Evolutionary conservation across 2,888 invertebrate genomes (phyloP).

Genomic region (Drosophila borealis): DNA sequence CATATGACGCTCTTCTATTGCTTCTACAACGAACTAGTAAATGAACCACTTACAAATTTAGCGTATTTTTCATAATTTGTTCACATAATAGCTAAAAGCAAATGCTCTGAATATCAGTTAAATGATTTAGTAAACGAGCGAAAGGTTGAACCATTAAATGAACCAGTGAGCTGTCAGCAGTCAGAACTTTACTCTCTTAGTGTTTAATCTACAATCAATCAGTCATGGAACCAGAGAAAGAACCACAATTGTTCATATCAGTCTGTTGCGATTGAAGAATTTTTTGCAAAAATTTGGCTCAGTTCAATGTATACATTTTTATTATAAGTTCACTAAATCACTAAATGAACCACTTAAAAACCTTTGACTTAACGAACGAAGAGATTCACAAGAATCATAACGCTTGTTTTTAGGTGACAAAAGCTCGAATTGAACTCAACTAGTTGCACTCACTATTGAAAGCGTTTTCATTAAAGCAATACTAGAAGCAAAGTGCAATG

Average conservation of each 20-base stretch:
- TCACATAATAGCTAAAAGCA: too few species aligned
- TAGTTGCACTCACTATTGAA: not conserved
- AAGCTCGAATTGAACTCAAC: not conserved
- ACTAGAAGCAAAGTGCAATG: not conserved
- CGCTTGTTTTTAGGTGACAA: too few species aligned
- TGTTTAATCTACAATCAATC: not conserved
- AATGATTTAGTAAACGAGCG: not conserved
- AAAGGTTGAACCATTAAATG: not conserved
- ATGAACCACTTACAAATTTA: conserved; percentile 13
- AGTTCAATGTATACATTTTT: too few species aligned
- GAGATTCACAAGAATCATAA: too few species aligned
- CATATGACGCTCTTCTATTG: conserved; percentile 10
- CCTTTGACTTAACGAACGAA: too few species aligned
- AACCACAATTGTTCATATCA: too few species aligned
- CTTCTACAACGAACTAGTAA: conserved; percentile 8
- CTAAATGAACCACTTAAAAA: too few species aligned
- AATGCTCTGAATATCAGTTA: too few species aligned
- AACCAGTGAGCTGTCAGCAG: not conserved
- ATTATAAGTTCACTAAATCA: too few species aligned
- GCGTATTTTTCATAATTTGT: not conserved
- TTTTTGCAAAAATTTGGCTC: too few species aligned
- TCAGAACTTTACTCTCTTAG: not conserved
- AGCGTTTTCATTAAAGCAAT: not conserved
- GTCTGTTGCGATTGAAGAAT: too few species aligned
- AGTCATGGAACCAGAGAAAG: too few species aligned